Percentiles rank a stretch among this genome's conserved stretches.
Evolutionary conservation across 1,140 invertebrate species (phyloP).

Genomic region (Centruroides sculpturatus): DNA sequence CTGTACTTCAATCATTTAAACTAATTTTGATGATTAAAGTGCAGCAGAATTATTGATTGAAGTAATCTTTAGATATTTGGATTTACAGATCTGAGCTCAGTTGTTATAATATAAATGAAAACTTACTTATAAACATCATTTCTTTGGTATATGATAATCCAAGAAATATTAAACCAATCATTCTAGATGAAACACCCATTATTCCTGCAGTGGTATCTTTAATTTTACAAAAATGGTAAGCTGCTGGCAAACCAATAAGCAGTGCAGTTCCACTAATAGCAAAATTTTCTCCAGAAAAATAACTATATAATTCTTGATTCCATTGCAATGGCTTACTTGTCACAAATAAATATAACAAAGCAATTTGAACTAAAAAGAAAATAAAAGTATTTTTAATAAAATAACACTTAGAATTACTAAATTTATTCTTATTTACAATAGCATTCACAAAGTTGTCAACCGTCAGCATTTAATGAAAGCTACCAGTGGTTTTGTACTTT

Average conservation of each 20-base stretch:
- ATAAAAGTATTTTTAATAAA: not conserved
- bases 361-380: conserved; percentile 26
- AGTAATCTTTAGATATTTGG: too few relatives aligned
- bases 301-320: conserved; percentile 28
- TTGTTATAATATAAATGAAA: too few relatives aligned
- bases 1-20: too few relatives aligned
- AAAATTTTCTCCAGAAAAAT: conserved; percentile 30
- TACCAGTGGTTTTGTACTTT: too few relatives aligned
- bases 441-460: too few relatives aligned
- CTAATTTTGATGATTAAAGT: too few relatives aligned
- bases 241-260: conserved; percentile 24
- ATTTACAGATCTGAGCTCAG: too few relatives aligned
- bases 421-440: too few relatives aligned
- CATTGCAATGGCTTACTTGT: conserved; percentile 25
- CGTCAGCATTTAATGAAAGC: too few relatives aligned
- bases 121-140: too few relatives aligned
- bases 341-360: conserved; percentile 27
- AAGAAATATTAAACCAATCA: conserved; percentile 25
- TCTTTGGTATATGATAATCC: conserved; percentile 19
- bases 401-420: too few relatives aligned
- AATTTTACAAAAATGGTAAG: conserved; percentile 14
- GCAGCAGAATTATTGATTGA: too few relatives aligned
- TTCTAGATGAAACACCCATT: conserved; percentile 29
- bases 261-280: conserved; percentile 27
- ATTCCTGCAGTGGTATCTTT: conserved; percentile 26